A percentile compares a stretch with the other conserved stretches of the same genome.
phyloP scores from a whole-genome alignment of 2,888 invertebrate genomes.

The Matsumyia berberina region DNA sequence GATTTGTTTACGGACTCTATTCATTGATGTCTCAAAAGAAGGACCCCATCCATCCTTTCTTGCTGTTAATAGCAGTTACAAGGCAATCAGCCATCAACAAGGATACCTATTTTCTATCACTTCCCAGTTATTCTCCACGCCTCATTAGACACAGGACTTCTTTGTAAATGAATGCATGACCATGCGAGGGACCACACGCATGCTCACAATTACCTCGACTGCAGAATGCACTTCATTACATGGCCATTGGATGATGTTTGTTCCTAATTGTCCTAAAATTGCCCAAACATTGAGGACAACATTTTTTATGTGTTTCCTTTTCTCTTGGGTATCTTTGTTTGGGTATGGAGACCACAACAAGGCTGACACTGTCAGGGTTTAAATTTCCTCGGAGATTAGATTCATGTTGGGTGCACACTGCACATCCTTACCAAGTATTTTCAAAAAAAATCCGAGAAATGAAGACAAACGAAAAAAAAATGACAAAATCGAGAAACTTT shows the following conservation, averaged over 20 bases:
- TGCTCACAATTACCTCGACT: constrained; percentile 52
- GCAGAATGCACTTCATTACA: constrained; percentile 69
- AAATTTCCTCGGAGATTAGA: constrained; percentile 70
- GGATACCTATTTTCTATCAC: constrained; percentile 58
- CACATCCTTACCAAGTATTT: constrained; percentile 58
- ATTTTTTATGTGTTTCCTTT: constrained; percentile 62
- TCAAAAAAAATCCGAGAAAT: constrained; percentile 54
- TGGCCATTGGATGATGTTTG: constrained; percentile 75
- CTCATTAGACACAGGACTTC: constrained; percentile 67
- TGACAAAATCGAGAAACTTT: constrained; percentile 65
- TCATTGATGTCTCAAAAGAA: constrained; percentile 65
- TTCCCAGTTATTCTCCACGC: constrained; percentile 65
- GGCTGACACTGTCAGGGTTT: constrained; percentile 65
- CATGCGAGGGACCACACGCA: constrained; percentile 72
- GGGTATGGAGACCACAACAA: constrained; percentile 74
- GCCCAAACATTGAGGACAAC: constrained; percentile 74
- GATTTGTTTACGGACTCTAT: constrained; percentile 71
- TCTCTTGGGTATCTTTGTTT: constrained; percentile 57
- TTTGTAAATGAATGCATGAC: constrained; percentile 56
- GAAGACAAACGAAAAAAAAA: no score
- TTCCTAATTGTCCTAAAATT: constrained; percentile 75
- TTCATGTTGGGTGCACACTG: constrained; percentile 56
- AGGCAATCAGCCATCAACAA: constrained; percentile 75
- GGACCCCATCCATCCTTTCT: constrained; percentile 58
- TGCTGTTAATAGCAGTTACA: constrained; percentile 67